Conservation (phyloP, 2,888 invertebrate genomes). For the Patella ulyssiponensis region DNA sequence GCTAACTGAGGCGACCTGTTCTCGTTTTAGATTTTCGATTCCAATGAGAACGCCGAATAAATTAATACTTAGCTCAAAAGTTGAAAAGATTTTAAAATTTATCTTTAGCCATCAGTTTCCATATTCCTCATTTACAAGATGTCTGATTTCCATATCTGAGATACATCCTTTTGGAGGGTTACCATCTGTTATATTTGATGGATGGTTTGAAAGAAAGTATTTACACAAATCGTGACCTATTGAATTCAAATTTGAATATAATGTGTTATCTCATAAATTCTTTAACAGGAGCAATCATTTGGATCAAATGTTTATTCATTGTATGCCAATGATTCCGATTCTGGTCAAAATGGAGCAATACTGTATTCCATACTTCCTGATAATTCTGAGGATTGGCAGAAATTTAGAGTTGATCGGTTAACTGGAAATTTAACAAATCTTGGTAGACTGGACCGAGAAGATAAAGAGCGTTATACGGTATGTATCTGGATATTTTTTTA, state of each 20-base stretch:
- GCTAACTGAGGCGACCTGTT: neutral
- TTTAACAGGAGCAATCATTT: constrained; percentile 47
- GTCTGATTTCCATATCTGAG: no score
- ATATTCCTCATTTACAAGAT: no score
- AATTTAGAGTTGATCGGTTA: constrained; percentile 84
- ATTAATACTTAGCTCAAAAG: neutral
- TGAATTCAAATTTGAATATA: no score
- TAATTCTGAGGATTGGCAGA: constrained; percentile 78
- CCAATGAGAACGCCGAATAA: neutral
- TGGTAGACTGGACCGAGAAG: constrained; percentile 82
- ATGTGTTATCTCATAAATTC: neutral
- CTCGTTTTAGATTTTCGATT: neutral
- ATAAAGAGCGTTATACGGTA: constrained; percentile 81
- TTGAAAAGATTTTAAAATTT: neutral
- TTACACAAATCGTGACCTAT: no score
- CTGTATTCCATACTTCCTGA: constrained; percentile 82
- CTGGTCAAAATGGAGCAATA: constrained; percentile 89
- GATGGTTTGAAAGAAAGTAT: no score
- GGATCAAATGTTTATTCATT: constrained; percentile 73
- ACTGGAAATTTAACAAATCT: constrained; percentile 83
- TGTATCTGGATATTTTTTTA: constrained; percentile 51
- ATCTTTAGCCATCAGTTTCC: no score
- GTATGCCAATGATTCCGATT: constrained; percentile 83
- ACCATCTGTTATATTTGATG: no score
- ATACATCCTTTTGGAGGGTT: no score